A percentile compares a stretch with the other conserved stretches of the same genome.
These are phyloP conservation scores for Ophonus ardosiacus DNA, from an alignment of 2,888 invertebrate genomes.

Conservation along the genomic window DNA sequence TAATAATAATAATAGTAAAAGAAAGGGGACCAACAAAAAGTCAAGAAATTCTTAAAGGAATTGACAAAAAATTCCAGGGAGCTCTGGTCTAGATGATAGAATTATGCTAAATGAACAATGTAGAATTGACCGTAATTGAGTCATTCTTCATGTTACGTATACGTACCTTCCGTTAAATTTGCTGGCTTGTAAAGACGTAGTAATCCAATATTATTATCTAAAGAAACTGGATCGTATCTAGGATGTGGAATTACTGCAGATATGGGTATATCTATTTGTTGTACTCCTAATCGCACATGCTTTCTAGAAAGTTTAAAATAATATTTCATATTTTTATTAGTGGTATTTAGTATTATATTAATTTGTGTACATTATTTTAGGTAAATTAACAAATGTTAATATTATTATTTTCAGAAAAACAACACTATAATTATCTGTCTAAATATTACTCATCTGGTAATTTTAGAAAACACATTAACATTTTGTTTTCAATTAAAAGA, in stretches of 20 bases:
- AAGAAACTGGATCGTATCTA: background rate
- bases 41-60: too few species aligned
- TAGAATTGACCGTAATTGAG: too few species aligned
- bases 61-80: too few species aligned
- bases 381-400: too few species aligned
- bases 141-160: background rate
- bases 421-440: background rate
- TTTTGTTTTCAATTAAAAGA: background rate
- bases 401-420: too few species aligned
- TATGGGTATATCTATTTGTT: background rate
- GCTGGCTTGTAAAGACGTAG: constrained; percentile 10
- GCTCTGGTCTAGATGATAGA: too few species aligned
- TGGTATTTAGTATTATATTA: too few species aligned
- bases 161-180: background rate
- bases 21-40: too few species aligned
- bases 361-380: too few species aligned
- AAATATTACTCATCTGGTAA: background rate
- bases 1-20: too few species aligned
- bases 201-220: constrained; percentile 21
- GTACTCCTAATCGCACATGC: background rate
- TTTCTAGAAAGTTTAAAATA: background rate
- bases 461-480: background rate
- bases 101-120: too few species aligned
- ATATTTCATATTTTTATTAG: background rate
- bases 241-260: constrained; percentile 25